Evolutionary conservation across 2,113 vertebrate genomes (phyloP).

Genomic region (Lycocorax pyrrhopterus): DNA sequence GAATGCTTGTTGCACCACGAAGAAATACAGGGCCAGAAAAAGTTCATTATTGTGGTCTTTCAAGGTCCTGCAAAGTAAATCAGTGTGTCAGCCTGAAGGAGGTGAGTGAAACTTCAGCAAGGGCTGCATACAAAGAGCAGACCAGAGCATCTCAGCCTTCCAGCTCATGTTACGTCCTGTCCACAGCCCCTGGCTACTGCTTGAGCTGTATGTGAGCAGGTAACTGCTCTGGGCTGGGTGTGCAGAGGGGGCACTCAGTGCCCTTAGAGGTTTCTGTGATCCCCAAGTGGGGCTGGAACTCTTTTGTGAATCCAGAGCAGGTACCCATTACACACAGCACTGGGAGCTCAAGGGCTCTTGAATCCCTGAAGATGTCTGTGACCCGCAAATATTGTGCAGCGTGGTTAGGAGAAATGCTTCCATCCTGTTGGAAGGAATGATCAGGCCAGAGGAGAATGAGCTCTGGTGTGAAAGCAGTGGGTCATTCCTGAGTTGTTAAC

Average conservation of each 20-base stretch:
- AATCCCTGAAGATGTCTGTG: neutral
- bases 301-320: neutral
- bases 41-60: neutral
- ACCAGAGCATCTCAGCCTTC: neutral
- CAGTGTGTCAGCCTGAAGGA: neutral
- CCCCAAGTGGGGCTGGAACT: neutral
- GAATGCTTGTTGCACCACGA: slow-evolving; percentile 7
- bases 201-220: neutral
- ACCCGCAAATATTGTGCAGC: neutral
- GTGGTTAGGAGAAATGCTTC: neutral
- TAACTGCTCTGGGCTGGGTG: neutral
- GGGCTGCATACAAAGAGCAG: neutral
- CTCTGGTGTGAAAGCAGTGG: neutral
- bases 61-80: slow-evolving; percentile 13
- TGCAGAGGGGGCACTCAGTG: neutral
- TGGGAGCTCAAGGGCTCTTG: neutral
- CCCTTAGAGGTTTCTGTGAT: neutral
- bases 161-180: neutral
- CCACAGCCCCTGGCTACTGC: neutral
- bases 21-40: neutral
- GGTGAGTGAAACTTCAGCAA: neutral
- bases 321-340: neutral
- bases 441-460: neutral
- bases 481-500: neutral
- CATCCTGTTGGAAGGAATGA: neutral